Evolutionary conservation across 2,888 invertebrate genomes (phyloP).

Genomic region (Pyrochroa serraticornis): DNA sequence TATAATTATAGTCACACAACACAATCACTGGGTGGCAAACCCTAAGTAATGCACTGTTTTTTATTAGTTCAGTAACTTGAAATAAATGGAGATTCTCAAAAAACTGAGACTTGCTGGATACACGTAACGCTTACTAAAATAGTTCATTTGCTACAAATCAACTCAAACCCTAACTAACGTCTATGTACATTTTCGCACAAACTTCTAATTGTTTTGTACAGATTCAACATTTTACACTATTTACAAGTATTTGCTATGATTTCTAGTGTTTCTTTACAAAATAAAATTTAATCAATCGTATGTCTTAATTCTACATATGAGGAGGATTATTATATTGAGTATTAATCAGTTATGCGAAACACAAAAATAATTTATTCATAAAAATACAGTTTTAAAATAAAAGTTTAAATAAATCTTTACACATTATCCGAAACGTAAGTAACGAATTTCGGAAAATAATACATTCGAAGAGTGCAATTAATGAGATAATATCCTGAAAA

Average conservation of each 20-base stretch:
- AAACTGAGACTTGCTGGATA: conserved; percentile 8
- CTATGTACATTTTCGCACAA: conserved; percentile 1
- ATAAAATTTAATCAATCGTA: not conserved
- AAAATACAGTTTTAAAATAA: no score
- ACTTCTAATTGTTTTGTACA: conserved; percentile 21
- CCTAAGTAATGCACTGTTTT: conserved; percentile 20
- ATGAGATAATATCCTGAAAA: no score
- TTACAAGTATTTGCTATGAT: conserved; percentile 16
- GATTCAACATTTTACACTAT: conserved; percentile 25
- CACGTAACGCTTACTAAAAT: no score
- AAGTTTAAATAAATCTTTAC: no score
- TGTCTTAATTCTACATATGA: not conserved
- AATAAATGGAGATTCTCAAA: conserved; percentile 8
- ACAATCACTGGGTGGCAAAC: conserved; percentile 27
- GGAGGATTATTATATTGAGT: not conserved
- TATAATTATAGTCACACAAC: conserved; percentile 40
- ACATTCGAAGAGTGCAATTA: no score
- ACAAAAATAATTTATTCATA: no score
- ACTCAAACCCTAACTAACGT: not conserved
- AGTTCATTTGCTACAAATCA: no score
- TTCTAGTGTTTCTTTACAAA: not conserved
- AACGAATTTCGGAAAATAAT: no score
- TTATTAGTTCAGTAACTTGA: conserved; percentile 17
- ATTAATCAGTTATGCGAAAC: no score
- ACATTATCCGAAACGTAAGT: no score